Evolutionary conservation across 2,113 vertebrate species (phyloP), one percentile per base, ranked within the genome.

Genomic region (Sturnus vulgaris): DNA sequence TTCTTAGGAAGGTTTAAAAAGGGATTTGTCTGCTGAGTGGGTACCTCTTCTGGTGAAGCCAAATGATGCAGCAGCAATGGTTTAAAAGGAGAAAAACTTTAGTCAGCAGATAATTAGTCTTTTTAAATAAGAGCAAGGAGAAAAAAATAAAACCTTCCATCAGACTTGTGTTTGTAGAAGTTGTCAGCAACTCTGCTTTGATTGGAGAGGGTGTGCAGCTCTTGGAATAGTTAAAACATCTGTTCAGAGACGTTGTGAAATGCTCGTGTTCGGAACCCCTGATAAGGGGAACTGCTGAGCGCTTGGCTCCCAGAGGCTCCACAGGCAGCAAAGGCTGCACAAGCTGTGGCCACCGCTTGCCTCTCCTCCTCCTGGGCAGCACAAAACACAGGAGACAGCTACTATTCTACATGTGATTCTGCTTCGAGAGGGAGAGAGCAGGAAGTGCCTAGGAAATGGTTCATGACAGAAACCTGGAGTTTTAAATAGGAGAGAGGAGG

Each of bases 211-310:
- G 78, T 76, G 88, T 93, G 84, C 92, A 59, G 91, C 95, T 98
- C 96, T 96, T 97, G 86, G 95, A 97, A 97, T 97, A 96, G 95
- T 96, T 97, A 95, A 98, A 98, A 97, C 96, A 98, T 97, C 97
- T 97, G 96, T 97, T 96, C 85, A 87, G 97, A 65, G 93, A 94
- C 78, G 28, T 95, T 98, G 97, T 97, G 97, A 98, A 98, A 96
- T 93, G 95, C 92, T 95, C 16, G n/a, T 93, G 93, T 84, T 97
- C 12, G 5, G 97, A 96, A 78, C 69, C 94, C 95, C 94, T 97
- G 97, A 98, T 96, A 97, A 97, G 94, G 79, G 91, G 96, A 81
- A 90, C 93, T 97, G 98, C 97, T 80, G 97, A 97, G 93, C 1
- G 2, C 69, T 85, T 28, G 82, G 92, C 93, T 96, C 94, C 4